A percentile compares a stretch with the other conserved stretches of the same genome.
These are phyloP conservation scores for Polyommatus iphigenia DNA, from an alignment of 2,888 invertebrate genomes.

Conservation along the genomic window DNA sequence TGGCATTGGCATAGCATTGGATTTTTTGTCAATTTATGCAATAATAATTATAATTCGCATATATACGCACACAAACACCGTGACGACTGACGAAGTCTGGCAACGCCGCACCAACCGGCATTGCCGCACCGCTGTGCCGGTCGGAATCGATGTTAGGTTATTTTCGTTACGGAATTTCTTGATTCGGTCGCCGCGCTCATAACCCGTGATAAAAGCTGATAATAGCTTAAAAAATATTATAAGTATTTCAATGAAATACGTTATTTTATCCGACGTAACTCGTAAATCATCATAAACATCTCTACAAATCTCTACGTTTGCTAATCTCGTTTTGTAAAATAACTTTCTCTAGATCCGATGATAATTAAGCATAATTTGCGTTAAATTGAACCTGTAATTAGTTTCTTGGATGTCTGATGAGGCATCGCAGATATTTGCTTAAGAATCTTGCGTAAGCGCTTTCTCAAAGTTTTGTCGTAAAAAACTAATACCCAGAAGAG, in stretches of 20 bases:
- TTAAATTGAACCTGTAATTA: slow-evolving; percentile 33
- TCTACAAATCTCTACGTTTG: not conserved
- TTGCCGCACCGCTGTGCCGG: too few relatives aligned
- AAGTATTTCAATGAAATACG: not conserved
- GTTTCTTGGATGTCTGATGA: slow-evolving; percentile 29
- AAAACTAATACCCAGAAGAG: slow-evolving; percentile 11
- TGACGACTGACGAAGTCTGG: too few relatives aligned
- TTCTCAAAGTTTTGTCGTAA: slow-evolving; percentile 29
- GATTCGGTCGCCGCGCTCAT: too few relatives aligned
- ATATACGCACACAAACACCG: too few relatives aligned
- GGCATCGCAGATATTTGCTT: slow-evolving; percentile 31
- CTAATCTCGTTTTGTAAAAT: slow-evolving; percentile 12
- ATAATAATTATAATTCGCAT: too few relatives aligned
- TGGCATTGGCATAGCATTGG: too few relatives aligned
- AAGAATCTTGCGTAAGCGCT: slow-evolving; percentile 31
- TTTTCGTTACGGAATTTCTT: too few relatives aligned
- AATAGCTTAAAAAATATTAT: too few relatives aligned
- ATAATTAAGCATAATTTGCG: slow-evolving; percentile 32
- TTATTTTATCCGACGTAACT: not conserved
- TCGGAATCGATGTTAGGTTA: too few relatives aligned
- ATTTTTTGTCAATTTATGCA: too few relatives aligned
- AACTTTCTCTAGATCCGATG: slow-evolving; percentile 32
- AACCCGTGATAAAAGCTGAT: too few relatives aligned
- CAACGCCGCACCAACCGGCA: too few relatives aligned
- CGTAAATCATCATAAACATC: not conserved